Evolutionary conservation across 1,140 invertebrate species (phyloP), one percentile per base, ranked within the genome.

Genomic region (Arctopsyche grandis): DNA sequence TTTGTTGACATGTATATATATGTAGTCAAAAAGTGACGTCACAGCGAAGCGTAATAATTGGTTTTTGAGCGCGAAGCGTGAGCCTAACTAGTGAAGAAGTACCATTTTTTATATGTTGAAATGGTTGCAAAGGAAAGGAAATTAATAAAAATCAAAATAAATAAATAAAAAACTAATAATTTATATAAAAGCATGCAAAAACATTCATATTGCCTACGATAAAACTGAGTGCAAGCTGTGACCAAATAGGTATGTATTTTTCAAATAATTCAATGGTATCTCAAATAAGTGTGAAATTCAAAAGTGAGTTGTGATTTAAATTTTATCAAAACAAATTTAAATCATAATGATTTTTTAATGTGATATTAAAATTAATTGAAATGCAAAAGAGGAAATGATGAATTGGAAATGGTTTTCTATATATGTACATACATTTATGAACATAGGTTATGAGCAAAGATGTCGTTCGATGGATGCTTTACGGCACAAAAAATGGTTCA

Each of bases 121-220:
- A 14, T 52, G 48, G 48, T 14, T 52, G 16, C 10, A 52, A 14
- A 52, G 10, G 48, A 52, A 52, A 12, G 16, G 16, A 52, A 52
- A 52, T 14, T 14, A 7, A 14, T 12, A 16, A 52, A 5, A 52
- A 16, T 21, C 26, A 26, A 5, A 9, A 22, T 22, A 5, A 26
- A 60, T n/a, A 12, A 26, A 60, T 21, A 66, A 66, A 66, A 12
- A 66, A 22, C 63, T 66, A 66, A 66, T 52, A 3, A 21, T 26
- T 26, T 66, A 26, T 66, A 66, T 22, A 66, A n/a, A n/a, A 66
- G 19, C 63, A 66, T 66, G 63, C 63, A 66, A 26, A 52, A 66
- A 66, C 63, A 66, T 66, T 29, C 63, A 66, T 12, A 66, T 12
- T 26, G 63, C 63, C 63, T 66, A 66, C 63, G 26, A 12, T 66